Conservation (phyloP, 35 echinoderm and acorn worm genomes). For the Eucidaris tribuloides region DNA sequence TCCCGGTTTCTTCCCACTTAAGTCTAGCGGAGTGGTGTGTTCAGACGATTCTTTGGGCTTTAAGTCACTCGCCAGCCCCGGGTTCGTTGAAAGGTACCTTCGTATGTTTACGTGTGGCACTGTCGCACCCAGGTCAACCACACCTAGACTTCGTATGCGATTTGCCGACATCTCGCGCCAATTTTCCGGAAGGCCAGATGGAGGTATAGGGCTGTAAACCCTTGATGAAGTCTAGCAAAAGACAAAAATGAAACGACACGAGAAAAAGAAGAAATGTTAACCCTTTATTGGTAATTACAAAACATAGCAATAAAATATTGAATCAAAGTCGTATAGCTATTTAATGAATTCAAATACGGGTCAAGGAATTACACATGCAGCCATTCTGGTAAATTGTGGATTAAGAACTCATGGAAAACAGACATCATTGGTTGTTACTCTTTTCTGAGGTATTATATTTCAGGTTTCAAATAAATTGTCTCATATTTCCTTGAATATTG, state of each 20-base stretch:
- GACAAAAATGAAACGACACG: neutral
- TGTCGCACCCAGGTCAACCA: conserved; percentile 57
- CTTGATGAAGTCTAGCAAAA: neutral
- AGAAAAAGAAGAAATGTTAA: neutral
- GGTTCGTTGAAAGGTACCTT: neutral
- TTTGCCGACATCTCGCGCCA: neutral
- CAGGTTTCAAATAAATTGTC: too few species aligned
- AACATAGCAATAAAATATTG: too few species aligned
- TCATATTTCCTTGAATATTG: too few species aligned
- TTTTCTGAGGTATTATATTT: too few species aligned
- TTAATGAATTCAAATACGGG: too few species aligned
- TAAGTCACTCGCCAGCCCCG: neutral
- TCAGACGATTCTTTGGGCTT: neutral
- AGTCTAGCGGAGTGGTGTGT: conserved; percentile 45
- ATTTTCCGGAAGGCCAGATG: neutral
- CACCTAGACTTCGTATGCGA: neutral
- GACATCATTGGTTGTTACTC: too few species aligned
- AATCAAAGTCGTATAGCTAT: too few species aligned
- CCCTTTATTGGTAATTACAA: too few species aligned
- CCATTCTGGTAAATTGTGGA: too few species aligned
- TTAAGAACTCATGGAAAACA: too few species aligned
- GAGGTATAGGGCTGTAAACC: conserved; percentile 21
- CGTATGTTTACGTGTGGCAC: conserved; percentile 44
- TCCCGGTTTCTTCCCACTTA: conserved; percentile 47
- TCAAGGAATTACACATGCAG: too few species aligned